Percentiles rank a stretch among this genome's conserved stretches.
Conservation (phyloP, 2,797 vertebrate genomes). For the Pachyuromys duprasi region DNA sequence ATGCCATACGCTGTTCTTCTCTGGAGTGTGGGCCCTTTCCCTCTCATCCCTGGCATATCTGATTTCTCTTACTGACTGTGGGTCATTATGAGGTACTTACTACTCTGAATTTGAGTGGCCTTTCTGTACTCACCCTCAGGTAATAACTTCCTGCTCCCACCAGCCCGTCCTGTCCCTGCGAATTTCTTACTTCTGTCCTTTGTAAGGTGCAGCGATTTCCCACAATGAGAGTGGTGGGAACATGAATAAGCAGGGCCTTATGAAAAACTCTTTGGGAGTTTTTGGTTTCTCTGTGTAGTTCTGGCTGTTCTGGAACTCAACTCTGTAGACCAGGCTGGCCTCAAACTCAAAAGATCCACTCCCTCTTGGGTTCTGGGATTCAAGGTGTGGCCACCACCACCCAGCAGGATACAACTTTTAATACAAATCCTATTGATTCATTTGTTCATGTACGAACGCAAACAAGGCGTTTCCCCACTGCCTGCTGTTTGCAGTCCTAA, state of each 20-base stretch:
- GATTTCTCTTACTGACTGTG: background rate
- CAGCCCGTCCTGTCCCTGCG: background rate
- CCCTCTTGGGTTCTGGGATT: background rate
- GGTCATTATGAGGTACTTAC: background rate
- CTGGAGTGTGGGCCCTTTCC: background rate
- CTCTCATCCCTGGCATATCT: background rate
- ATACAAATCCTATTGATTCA: background rate
- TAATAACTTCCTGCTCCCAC: background rate
- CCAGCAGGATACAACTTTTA: background rate
- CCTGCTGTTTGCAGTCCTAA: background rate
- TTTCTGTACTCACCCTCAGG: background rate
- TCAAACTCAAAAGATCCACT: background rate
- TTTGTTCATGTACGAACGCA: background rate
- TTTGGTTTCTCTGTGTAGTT: background rate
- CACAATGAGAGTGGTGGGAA: background rate
- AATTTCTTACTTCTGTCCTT: conserved; percentile 22
- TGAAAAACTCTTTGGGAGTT: background rate
- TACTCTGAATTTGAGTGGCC: background rate
- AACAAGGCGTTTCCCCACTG: background rate
- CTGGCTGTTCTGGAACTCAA: background rate
- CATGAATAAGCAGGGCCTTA: no score
- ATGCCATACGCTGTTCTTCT: accelerated
- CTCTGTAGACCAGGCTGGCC: background rate
- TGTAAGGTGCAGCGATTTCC: background rate
- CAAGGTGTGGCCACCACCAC: background rate